A percentile compares a stretch with the other conserved stretches of the same genome.
Evolutionary conservation across 2,888 invertebrate genomes (phyloP).

Genomic region (Isotomurus palustris): DNA sequence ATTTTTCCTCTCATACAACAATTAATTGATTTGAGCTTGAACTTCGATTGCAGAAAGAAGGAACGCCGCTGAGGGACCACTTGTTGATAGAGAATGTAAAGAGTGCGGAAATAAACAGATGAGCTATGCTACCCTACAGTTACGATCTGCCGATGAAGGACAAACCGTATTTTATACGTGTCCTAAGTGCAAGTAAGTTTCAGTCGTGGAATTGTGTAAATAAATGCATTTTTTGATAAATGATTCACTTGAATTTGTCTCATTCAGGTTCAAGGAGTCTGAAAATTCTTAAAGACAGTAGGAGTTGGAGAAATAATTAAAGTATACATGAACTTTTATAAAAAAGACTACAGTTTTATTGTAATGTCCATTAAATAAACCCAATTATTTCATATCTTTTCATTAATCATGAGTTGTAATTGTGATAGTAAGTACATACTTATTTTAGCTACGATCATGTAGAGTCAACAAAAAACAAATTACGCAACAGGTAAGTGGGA

Average conservation of each 20-base stretch:
- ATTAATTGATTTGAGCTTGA: too few species aligned
- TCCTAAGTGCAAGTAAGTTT: conserved; percentile 76
- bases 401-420: too few species aligned
- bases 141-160: conserved; percentile 97
- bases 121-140: conserved; percentile 91
- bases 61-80: conserved; percentile 70
- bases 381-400: background rate
- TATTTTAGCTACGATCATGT: too few species aligned
- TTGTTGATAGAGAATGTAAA: conserved; percentile 74
- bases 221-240: background rate
- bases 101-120: conserved; percentile 86
- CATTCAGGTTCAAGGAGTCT: conserved; percentile 63
- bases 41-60: conserved; percentile 50
- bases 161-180: conserved; percentile 99
- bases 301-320: too few species aligned
- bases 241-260: conserved; percentile 15
- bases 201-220: background rate
- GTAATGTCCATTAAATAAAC: background rate
- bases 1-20: background rate
- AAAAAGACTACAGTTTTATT: too few species aligned
- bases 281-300: conserved; percentile 63
- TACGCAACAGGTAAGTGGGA: background rate
- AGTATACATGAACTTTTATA: too few species aligned
- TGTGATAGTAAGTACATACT: too few species aligned
- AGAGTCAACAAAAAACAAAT: too few species aligned